Base-by-base conservation (phyloP, 2,797 vertebrate genomes). In the Chelonia mydas region DNA sequence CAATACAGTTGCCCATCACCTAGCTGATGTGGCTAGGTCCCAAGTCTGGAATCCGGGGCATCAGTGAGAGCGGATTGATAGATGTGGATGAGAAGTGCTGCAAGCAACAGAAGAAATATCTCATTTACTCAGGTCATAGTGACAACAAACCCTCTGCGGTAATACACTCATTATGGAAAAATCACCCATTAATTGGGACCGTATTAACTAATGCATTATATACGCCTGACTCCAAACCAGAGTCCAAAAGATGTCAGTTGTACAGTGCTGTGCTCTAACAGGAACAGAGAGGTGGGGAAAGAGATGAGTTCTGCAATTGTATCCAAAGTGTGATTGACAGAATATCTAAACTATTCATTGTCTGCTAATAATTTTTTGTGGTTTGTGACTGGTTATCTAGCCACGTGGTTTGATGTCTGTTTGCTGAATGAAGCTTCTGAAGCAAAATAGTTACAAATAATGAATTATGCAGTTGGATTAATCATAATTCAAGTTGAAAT, bases 401-500 rank as follows among this genome's bases (percentile, higher is more conserved):
- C 27, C 88, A 49, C 11, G 11, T 53, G 80, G n/a, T 49, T 59
- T 74, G 82, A 84, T 61, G 21, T 31, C n/a, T 72, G 47, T 65
- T 54, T 81, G 68, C 11, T 21, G 54, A 89, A 81, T 65, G 37
- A 49, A 17, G 47, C 81, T 89, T 81, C 88, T 92, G 84, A 85
- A 85, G 83, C 37, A 81, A 68, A 85, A 77, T 89, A 92, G 76
- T 81, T 83, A 54, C 78, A 74, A 85, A 92, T 81, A 61, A 89
- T 50, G 74, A 81, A 51, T 81, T 54, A n/a, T 85, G 65, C 78
- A 84, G 49, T 55, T 81, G 91, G 83, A 81, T 89, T 80, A 81
- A 87, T 91, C 90, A 25, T 77, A 65, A 53, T 41, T 59, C 61
- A 65, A 95, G 51, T 49, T 19, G 45, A 45, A 94, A 78, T 82